phyloP scores from a whole-genome alignment of 2,113 vertebrate genomes.

The Rousettus leschenaultii region DNA sequence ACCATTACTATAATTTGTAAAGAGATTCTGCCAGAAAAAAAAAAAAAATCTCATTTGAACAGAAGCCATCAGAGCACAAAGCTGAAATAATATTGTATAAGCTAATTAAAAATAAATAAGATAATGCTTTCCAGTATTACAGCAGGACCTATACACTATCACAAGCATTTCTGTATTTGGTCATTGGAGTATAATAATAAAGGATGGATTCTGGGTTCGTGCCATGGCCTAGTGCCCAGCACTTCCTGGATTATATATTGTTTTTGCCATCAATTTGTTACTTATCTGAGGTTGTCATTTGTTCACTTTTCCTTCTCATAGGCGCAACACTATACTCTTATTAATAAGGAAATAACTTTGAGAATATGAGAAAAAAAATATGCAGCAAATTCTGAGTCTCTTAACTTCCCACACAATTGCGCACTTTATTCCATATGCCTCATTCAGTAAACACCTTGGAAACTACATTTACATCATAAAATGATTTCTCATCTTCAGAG shows the following conservation, averaged over 20 bases:
- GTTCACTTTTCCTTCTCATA: neutral
- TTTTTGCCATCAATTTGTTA: neutral
- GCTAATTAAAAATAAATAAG: conserved; percentile 68
- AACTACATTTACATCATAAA: conserved; percentile 33
- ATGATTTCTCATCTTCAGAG: conserved; percentile 25
- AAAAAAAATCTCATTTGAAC: neutral
- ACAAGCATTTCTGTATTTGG: neutral
- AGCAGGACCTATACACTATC: neutral
- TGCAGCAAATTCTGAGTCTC: neutral
- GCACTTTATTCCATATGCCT: neutral
- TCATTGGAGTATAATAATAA: neutral
- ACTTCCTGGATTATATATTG: neutral
- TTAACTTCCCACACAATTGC: neutral
- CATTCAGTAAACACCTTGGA: conserved; percentile 29
- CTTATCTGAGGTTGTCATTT: neutral
- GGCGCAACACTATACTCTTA: neutral
- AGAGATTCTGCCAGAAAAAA: neutral
- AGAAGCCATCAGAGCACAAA: conserved; percentile 42
- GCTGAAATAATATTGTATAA: conserved; percentile 48
- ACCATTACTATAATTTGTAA: neutral
- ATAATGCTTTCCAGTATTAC: neutral
- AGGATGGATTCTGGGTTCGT: neutral
- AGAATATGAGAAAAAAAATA: neutral
- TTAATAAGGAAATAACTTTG: neutral
- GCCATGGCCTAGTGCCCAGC: neutral